Evolutionary conservation across 1,140 invertebrate species (phyloP), one percentile per base, ranked within the genome.

Genomic region (Drosophila arizonae): DNA sequence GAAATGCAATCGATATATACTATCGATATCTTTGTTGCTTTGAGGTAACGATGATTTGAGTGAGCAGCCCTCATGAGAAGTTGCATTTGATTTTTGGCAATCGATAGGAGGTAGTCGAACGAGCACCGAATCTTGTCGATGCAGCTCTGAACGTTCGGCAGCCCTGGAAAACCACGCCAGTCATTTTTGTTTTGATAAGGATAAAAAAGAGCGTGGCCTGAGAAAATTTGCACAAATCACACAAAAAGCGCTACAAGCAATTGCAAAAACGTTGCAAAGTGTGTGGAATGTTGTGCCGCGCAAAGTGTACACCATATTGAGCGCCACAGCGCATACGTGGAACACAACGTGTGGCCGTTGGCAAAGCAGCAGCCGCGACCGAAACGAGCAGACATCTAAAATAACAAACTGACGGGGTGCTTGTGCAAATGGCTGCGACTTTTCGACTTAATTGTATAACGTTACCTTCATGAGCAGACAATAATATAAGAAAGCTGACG

Each of bases 151-250:
- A 50, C 51, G 51, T 75, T 17, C 66, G 45, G 65, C 46, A 74
- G 54, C 85, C 72, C 85, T 89, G 76, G 77, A 80, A 89, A 90
- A 89, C 89, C 88, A 90, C 89, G 89, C 89, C 85, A 89, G 87
- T 90, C 89, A 90, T 82, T 90, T 90, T 90, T 90, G 89, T 90
- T 90, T 90, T 90, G 89, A 90, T 90, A 90, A 90, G 89, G 86
- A 90, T 89, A 90, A 85, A 85, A 85, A 86, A 81, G 78, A 85
- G 81, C 81, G 81, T 85, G 81, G 81, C 71, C 72, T 86, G 76
- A 67, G 74, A 81, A 86, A 81, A 77, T 68, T 82, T 75, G 79
- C 77, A 68, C 60, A 85, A 71, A 75, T 58, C 61, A 66, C 43
- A 69, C 48, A 71, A 79, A 77, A 85, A 77, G 63, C 72, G 5